Conservation (phyloP, 2,888 invertebrate genomes). For the Troides aeacus region DNA sequence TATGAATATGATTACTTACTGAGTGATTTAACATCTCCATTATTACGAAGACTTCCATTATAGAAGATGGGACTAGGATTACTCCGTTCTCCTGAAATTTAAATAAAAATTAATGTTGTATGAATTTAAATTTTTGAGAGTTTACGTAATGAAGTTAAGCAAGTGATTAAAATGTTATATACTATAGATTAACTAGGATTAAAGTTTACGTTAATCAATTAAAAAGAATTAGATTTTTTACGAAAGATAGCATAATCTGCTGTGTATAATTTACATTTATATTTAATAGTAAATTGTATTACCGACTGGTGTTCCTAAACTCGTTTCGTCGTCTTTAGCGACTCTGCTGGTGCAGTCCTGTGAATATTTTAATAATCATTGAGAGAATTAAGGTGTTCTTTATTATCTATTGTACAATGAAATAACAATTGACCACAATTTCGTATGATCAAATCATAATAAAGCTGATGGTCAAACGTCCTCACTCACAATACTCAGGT, state of each 20-base stretch:
- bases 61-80: conserved; percentile 47
- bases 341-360: conserved; percentile 56
- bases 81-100: conserved; percentile 49
- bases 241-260: neutral
- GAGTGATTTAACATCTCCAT: conserved; percentile 66
- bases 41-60: conserved; percentile 52
- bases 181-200: neutral
- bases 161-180: neutral
- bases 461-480: too few species aligned
- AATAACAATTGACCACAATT: too few species aligned
- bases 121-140: neutral
- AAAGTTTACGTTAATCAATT: neutral
- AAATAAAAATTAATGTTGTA: conserved; percentile 6
- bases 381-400: neutral
- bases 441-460: too few species aligned
- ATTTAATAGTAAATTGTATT: conserved; percentile 10
- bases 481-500: too few species aligned
- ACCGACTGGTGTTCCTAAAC: conserved; percentile 56
- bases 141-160: neutral
- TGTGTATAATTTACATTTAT: neutral
- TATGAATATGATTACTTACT: conserved; percentile 51
- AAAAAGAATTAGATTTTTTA: neutral
- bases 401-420: too few species aligned
- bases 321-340: conserved; percentile 55
- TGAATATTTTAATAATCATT: conserved; percentile 33